Evolutionary conservation across 2,797 vertebrate species (phyloP), one percentile per base, ranked within the genome.

Genomic region (Scleropages formosus): DNA sequence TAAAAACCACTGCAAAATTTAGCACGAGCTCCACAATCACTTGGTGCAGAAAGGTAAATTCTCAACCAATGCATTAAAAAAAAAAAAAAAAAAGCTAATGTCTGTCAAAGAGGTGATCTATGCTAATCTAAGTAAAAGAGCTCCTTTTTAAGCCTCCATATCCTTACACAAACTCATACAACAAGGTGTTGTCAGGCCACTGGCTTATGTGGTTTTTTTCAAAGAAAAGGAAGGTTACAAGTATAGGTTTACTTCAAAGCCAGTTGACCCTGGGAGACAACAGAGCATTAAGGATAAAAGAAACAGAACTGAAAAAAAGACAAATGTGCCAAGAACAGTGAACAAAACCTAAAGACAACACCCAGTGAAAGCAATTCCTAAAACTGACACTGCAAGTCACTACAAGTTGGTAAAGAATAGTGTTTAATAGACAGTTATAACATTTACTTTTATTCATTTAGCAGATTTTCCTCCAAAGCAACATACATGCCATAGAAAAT

Each of bases 121-220:
- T 15, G 22, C 46, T 70, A 51, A 72, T 39, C n/a, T 62, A 71
- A 58, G 9, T 71, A 58, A 71, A 71, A 20, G 39, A 44, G 31
- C n/a, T 18, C 44, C 56, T 46, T 62, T 60, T 73, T 73, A 60
- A 73, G 59, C 58, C 68, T 39, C 49, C 71, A 31, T 71, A 71
- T 51, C 51, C 68, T 18, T 71, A 51, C 51, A 58, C 46, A 71
- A 71, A 51, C 26, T 0, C 49, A 3, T 8, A 7, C 53, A 24
- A 56, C 49, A 27, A 71, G 12, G 68, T n/a, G 49, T 12, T 31
- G 68, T 56, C 51, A 71, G 53, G 49, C 22, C 51, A 58, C 49
- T 58, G 68, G 68, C 68, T 71, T 71, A 58, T 58, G 68, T n/a
- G 56, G 24, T n/a, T 20, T 71, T 58, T 15, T 71, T 47, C 4